These are phyloP conservation scores for Polydrusus pterygomalis DNA, from an alignment of 2,888 invertebrate species.

Conservation along the genomic window DNA sequence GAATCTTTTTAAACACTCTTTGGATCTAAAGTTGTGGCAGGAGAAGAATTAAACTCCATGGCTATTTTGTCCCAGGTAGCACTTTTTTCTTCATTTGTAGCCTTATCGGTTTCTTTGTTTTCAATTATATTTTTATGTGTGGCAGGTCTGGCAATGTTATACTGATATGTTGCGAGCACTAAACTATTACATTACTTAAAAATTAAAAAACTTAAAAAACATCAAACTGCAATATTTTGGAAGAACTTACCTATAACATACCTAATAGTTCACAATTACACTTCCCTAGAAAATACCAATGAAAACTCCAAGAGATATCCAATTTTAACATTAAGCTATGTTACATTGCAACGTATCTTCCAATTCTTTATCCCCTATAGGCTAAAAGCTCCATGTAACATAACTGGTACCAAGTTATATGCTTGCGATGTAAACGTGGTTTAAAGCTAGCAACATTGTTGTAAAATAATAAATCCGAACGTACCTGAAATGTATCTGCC, in stretches of 20 bases:
- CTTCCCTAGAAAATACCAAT: not conserved
- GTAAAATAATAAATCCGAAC: constrained; percentile 1
- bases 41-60: no score
- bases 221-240: constrained; percentile 3
- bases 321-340: constrained; percentile 1
- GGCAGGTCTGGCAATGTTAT: constrained; percentile 3
- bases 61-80: no score
- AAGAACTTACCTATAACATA: not conserved
- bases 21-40: no score
- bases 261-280: constrained; percentile 3
- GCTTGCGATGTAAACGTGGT: constrained; percentile 5
- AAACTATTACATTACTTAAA: not conserved
- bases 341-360: constrained; percentile 5
- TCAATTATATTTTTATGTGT: no score
- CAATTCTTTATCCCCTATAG: constrained; percentile 1
- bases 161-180: constrained; percentile 3
- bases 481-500: not conserved
- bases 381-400: constrained; percentile 2
- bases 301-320: constrained; percentile 1
- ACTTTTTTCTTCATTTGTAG: no score
- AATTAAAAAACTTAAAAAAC: constrained; percentile 1
- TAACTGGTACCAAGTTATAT: constrained; percentile 2
- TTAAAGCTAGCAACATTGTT: not conserved
- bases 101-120: no score
- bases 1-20: not conserved